These are phyloP conservation scores for Rhynchomys soricoides DNA, from an alignment of 2,113 vertebrate species.

Conservation along the genomic window DNA sequence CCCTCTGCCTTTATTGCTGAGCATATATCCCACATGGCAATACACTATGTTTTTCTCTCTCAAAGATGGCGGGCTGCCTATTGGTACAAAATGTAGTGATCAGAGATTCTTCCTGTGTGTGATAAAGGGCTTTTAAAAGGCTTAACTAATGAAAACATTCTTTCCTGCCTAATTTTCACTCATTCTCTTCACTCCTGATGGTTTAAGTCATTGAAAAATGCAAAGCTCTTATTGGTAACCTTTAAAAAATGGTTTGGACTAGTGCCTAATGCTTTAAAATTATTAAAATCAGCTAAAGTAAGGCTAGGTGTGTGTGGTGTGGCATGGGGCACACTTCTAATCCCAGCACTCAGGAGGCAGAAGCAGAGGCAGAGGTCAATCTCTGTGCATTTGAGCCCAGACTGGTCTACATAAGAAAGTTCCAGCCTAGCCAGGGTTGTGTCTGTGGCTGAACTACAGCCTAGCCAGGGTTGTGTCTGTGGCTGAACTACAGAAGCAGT, in stretches of 20 bases:
- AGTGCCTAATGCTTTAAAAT: background rate
- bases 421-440: background rate
- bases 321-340: too few species aligned
- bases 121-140: background rate
- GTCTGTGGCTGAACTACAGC: background rate
- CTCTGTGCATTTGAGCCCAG: background rate
- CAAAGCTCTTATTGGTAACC: background rate
- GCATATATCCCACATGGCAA: background rate
- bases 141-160: background rate
- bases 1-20: background rate
- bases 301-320: too few species aligned
- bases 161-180: background rate
- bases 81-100: background rate
- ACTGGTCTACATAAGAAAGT: background rate
- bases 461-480: background rate
- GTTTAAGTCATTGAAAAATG: background rate
- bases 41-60: background rate
- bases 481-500: background rate
- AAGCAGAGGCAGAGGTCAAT: background rate
- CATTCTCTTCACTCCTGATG: constrained; percentile 30
- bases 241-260: background rate
- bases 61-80: background rate
- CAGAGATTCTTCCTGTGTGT: background rate
- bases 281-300: constrained; percentile 37
- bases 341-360: background rate